Conservation (phyloP, 2,113 vertebrate species). For the Mesocricetus auratus region DNA sequence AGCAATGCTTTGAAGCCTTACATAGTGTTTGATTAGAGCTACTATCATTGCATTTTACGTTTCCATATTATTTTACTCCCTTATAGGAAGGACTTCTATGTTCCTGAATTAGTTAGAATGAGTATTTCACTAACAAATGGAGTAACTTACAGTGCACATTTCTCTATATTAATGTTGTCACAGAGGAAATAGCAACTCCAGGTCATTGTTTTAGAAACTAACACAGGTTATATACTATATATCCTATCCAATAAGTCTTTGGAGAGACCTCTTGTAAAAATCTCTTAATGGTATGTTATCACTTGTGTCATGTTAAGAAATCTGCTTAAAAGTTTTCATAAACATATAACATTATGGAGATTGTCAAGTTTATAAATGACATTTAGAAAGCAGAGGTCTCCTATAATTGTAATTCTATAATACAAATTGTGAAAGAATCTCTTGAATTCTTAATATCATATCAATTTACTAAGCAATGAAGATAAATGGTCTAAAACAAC, state of each 20-base stretch:
- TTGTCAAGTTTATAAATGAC: constrained; percentile 42
- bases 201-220: constrained; percentile 1
- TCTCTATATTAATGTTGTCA: not conserved
- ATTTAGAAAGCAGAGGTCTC: constrained; percentile 46
- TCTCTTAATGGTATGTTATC: constrained; percentile 39
- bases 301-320: constrained; percentile 54
- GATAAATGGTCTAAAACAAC: not conserved
- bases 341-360: constrained; percentile 60
- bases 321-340: constrained; percentile 43
- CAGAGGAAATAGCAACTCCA: not conserved
- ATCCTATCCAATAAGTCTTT: constrained; percentile 6
- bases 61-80: not conserved
- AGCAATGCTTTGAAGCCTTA: not conserved
- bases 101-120: not conserved
- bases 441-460: not conserved
- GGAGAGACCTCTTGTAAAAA: constrained; percentile 42
- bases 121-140: not conserved
- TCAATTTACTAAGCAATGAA: not conserved
- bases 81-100: not conserved
- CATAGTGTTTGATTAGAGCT: constrained; percentile 2
- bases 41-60: not conserved
- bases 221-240: not conserved
- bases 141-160: not conserved
- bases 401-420: constrained; percentile 26
- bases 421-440: not conserved